Conservation (phyloP, 2,113 vertebrate genomes). For the Hippopotamus amphibius region DNA sequence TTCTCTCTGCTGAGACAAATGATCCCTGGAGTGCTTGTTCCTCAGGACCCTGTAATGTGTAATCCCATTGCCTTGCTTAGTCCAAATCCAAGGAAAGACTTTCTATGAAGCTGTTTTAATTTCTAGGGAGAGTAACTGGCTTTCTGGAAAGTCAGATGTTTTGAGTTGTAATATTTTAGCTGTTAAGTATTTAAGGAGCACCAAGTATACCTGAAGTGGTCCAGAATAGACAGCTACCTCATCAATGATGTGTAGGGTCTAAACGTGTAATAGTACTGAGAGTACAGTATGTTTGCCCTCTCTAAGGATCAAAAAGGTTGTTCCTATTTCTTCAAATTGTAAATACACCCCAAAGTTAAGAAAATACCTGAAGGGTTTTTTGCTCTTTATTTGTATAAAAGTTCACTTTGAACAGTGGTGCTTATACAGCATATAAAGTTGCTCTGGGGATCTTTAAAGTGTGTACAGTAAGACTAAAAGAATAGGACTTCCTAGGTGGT, state of each 20-base stretch:
- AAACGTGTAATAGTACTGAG: not conserved
- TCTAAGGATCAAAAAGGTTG: not conserved
- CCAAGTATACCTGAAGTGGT: not conserved
- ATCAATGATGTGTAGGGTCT: not conserved
- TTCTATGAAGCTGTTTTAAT: not conserved
- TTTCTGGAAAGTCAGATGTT: not conserved
- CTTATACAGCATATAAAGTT: not conserved
- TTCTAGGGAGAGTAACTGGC: not conserved
- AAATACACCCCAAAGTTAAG: not conserved
- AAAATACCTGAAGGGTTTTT: not conserved
- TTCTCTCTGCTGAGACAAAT: slow-evolving; percentile 24
- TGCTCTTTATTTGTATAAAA: not conserved
- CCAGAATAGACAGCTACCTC: not conserved
- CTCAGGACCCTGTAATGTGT: not conserved
- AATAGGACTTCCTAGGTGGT: too few relatives aligned
- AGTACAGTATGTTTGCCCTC: not conserved
- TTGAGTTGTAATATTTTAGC: not conserved
- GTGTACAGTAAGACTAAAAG: not conserved
- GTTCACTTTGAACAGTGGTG: not conserved
- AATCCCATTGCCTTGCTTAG: not conserved
- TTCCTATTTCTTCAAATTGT: not conserved
- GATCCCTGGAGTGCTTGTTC: rapidly evolving
- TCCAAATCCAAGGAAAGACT: not conserved
- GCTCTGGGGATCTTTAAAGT: not conserved
- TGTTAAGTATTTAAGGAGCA: not conserved